Evolutionary conservation across 2,888 invertebrate species (phyloP), one percentile per base, ranked within the genome.

Genomic region (Aspidapion aeneum): DNA sequence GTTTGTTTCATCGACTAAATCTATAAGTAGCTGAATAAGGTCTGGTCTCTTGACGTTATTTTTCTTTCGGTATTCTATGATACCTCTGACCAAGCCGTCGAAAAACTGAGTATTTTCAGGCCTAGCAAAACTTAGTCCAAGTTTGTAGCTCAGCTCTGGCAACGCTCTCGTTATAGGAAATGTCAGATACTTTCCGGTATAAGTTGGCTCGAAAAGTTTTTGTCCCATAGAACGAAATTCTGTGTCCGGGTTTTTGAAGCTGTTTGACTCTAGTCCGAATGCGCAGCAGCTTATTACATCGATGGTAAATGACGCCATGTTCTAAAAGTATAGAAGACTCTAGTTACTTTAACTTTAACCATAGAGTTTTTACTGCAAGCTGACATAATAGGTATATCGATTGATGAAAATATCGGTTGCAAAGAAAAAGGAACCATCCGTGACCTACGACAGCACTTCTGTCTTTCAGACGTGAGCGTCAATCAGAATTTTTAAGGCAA

Each of bases 181-280:
- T 21, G 21, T 18, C 3, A 58, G 19, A 3, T 22, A n/a, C 19
- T 48, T 20, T 1, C 9, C 9, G 16, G 58, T 1, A 7, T 58
- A 1, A 12, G 19, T 21, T 2, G 51, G 21, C 21, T 55, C 18
- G 17, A 58, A 21, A 21, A 55, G 17, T 16, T 54, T 22, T 0
- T 66, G 63, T 5, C 73, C 72, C 60, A 66, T 68, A 51, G 60
- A 55, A 50, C 68, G 63, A 73, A 86, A 85, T 16, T 65, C 67
- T 2, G 83, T 81, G 64, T 83, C 75, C 0, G 82, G 76, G 71
- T 83, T 80, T 57, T 80, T 79, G 59, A 86, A 82, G 18, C 83
- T 81, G 68, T 86, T 83, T 65, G 82, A 83, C 63, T 85, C 83
- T 2, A 86, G 77, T 48, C 86, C 86, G 71, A 86, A 86, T 7